Percentiles rank a stretch among this genome's conserved stretches.
Evolutionary conservation across 2,888 invertebrate species (phyloP).

Genomic region (Drosophila niveifrons): DNA sequence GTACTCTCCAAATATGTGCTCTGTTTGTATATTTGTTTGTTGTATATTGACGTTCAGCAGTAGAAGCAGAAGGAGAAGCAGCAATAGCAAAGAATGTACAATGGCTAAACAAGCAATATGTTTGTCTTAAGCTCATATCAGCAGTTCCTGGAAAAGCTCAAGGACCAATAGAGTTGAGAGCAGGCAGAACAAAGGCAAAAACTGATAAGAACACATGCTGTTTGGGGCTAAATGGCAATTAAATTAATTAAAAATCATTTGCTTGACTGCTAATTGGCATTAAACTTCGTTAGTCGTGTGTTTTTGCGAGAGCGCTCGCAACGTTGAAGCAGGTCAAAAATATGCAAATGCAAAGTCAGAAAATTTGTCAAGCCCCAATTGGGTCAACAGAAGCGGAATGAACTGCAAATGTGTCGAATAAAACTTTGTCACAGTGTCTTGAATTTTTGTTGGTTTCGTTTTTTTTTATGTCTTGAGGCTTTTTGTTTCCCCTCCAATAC

Average conservation of each 20-base stretch:
- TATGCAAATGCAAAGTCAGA: slow-evolving; percentile 44
- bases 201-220: too few relatives aligned
- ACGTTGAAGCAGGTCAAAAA: slow-evolving; percentile 20
- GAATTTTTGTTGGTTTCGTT: too few relatives aligned
- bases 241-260: slow-evolving; percentile 71
- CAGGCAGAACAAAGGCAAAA: slow-evolving; percentile 5
- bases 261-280: slow-evolving; percentile 63
- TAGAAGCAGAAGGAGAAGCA: background rate
- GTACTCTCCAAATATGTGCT: background rate
- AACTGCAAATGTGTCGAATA: slow-evolving; percentile 25
- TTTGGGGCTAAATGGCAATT: slow-evolving; percentile 50
- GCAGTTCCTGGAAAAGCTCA: slow-evolving; percentile 8
- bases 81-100: slow-evolving; percentile 26
- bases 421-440: slow-evolving; percentile 8
- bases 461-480: slow-evolving; percentile 3
- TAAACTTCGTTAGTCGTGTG: slow-evolving; percentile 52
- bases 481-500: background rate
- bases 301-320: slow-evolving; percentile 28
- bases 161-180: background rate
- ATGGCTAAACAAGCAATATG: slow-evolving; percentile 55
- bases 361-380: slow-evolving; percentile 26
- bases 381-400: slow-evolving; percentile 32
- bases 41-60: slow-evolving; percentile 22
- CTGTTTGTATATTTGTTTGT: slow-evolving; percentile 20
- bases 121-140: slow-evolving; percentile 59